These are phyloP conservation scores for Peribatodes rhomboidaria DNA, from an alignment of 2,888 invertebrate species.

Conservation along the genomic window DNA sequence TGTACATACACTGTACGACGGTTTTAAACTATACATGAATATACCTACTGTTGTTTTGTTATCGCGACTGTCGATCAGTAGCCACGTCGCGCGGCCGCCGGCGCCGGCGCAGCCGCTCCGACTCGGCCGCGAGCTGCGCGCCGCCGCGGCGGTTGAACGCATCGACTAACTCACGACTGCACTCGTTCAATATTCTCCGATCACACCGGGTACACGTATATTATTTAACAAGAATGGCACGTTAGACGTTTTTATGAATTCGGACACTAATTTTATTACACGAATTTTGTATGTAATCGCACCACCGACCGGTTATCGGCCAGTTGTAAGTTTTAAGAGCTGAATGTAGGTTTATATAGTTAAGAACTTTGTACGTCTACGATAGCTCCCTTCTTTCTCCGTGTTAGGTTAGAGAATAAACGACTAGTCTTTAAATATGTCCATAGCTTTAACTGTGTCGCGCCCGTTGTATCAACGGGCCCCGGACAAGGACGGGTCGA, in stretches of 20 bases:
- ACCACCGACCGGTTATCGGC: conserved; percentile 78
- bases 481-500: conserved; percentile 73
- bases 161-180: conserved; percentile 78
- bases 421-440: conserved; percentile 83
- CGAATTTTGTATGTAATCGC: conserved; percentile 81
- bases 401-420: conserved; percentile 81
- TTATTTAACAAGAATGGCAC: conserved; percentile 78
- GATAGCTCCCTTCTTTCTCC: conserved; percentile 82
- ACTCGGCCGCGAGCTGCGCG: neutral
- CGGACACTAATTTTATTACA: conserved; percentile 78
- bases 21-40: conserved; percentile 76
- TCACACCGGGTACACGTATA: conserved; percentile 72
- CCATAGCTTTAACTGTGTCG: conserved; percentile 86
- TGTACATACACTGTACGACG: conserved; percentile 79
- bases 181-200: conserved; percentile 77
- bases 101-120: conserved; percentile 1
- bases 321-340: conserved; percentile 80
- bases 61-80: conserved; percentile 81
- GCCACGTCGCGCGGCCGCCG: conserved; percentile 13
- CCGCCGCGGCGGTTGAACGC: conserved; percentile 56
- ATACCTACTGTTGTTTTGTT: conserved; percentile 75
- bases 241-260: conserved; percentile 76
- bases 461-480: conserved; percentile 85
- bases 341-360: conserved; percentile 76
- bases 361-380: conserved; percentile 81